Base-by-base conservation (phyloP, 2,113 vertebrate genomes). In the Corythaixoides concolor region DNA sequence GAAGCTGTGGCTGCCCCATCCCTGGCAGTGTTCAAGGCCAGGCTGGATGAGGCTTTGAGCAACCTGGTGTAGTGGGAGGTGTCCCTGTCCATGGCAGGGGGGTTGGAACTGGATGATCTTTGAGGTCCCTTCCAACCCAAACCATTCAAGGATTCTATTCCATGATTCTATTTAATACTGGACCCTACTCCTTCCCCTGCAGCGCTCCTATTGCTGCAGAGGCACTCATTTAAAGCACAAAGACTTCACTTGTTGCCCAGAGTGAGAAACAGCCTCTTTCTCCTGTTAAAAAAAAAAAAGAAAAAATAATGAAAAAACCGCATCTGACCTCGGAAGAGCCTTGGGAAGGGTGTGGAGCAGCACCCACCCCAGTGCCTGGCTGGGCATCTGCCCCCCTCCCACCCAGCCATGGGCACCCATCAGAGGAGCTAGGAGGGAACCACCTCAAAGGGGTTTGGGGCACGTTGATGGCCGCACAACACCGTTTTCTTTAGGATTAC, bases 381-480 rank as follows among this genome's bases (percentile, higher is more conserved):
- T 1, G 4, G 9, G 45, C 69, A 66, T 3, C 64, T n/a, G 50
- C 15, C 55, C 12, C 37, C 35, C 52, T 47, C 7, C 6, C 23
- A 17, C 47, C 22, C 58, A 37, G 62, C 45, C 39, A 21, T 0
- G 5, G 23, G 39, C 59, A 49, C 20, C 15, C 76, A 58, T 3
- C 1, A 1, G 23, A 41, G 28, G 11, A 58, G 49, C 26, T 27
- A 10, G 1, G 5, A 58, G 12, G 13, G n/a, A 75, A 16, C 27
- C 37, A 33, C 12, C 27, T 69, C 37, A 19, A 20, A 45, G 28
- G 30, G 23, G 12, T 1, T 39, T 12, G 32, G 66, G 37, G 12
- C 59, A 8, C 3, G 4, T 49, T 49, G n/a, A 5, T 17, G 24
- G 37, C n/a, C 7, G 60, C 2, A 2, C 21, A 47, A 13, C 0